Evolutionary conservation across 2,797 vertebrate species (phyloP).

Genomic region (Ctenosaura bakeri): DNA sequence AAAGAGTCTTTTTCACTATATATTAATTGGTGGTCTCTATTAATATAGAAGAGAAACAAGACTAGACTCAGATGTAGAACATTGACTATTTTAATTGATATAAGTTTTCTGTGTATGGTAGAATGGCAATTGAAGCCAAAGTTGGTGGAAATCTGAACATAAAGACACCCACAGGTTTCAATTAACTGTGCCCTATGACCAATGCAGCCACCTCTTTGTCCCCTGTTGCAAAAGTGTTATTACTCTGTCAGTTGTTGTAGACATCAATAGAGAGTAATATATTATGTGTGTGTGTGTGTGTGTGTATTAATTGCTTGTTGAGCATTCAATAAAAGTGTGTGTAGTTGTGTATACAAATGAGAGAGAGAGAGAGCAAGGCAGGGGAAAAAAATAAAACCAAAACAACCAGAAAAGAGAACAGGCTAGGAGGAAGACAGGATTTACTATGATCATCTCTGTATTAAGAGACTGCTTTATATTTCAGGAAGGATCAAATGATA

Average conservation of each 20-base stretch:
- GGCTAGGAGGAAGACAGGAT: conserved; percentile 21
- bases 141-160: not conserved
- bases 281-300: too few species aligned
- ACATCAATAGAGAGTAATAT: too few species aligned
- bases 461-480: conserved; percentile 56
- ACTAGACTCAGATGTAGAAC: not conserved
- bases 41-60: not conserved
- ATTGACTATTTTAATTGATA: not conserved
- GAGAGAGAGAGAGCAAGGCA: conserved; percentile 4
- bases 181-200: not conserved
- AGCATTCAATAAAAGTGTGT: not conserved
- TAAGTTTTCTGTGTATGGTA: not conserved
- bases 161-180: not conserved
- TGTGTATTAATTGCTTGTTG: not conserved
- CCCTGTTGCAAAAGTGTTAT: not conserved
- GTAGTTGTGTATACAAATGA: conserved; percentile 27
- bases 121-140: not conserved
- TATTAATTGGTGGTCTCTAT: not conserved
- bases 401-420: conserved; percentile 28
- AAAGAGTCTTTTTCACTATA: not conserved
- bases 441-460: conserved; percentile 55
- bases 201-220: not conserved
- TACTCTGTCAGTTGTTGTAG: not conserved
- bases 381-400: too few species aligned
- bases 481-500: conserved; percentile 62